Conservation (phyloP, 2,113 vertebrate genomes). For the Tonatia bakeri region DNA sequence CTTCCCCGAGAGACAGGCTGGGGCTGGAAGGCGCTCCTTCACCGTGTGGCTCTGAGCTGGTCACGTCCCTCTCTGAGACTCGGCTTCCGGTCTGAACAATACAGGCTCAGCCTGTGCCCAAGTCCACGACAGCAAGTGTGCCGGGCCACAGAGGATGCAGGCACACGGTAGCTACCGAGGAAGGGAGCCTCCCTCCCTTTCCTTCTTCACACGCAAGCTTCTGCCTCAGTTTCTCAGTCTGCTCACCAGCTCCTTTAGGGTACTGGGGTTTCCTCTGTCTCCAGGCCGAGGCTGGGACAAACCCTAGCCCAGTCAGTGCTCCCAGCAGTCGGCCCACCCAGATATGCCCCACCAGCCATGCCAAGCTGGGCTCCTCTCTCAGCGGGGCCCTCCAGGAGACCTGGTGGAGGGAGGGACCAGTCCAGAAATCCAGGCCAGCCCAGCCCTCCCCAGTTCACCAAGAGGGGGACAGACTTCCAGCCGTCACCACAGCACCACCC, state of each 20-base stretch:
- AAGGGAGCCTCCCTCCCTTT: not conserved
- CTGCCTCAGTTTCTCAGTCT: not conserved
- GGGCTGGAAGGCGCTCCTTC: not conserved
- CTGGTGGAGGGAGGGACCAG: not conserved
- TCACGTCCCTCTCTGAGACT: not conserved
- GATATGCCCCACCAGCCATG: not conserved
- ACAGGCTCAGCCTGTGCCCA: not conserved
- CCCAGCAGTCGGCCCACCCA: not conserved
- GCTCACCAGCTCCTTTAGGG: not conserved
- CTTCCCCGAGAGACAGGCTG: not conserved
- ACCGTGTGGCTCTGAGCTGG: not conserved
- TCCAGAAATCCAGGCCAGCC: not conserved
- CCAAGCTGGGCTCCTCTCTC: not conserved
- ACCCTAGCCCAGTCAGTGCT: not conserved
- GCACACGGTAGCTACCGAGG: accelerated
- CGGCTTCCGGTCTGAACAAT: not conserved
- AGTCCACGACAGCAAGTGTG: not conserved
- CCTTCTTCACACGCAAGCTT: not conserved
- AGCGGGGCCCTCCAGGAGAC: not conserved
- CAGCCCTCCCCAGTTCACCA: not conserved
- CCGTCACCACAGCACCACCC: not conserved
- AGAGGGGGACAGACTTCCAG: not conserved
- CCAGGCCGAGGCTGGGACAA: not conserved
- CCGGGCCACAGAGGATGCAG: not conserved
- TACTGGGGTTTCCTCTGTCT: not conserved